Percentiles rank a stretch among this genome's conserved stretches.
phyloP scores from a whole-genome alignment of 92 coral and sea anemone genomes.

The Palythoa caribaeorum region DNA sequence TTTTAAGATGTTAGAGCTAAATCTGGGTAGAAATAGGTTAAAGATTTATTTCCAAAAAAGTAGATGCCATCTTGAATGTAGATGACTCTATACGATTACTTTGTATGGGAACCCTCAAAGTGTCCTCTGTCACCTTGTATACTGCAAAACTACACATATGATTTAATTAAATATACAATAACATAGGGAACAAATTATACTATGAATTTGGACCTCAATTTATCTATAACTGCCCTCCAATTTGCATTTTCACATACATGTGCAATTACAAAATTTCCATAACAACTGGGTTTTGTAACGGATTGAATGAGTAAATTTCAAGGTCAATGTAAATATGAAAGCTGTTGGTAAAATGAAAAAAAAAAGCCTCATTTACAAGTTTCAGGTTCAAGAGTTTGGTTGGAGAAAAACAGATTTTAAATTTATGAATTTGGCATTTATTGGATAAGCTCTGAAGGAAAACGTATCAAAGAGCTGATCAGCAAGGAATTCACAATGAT shows the following conservation, averaged over 20 bases:
- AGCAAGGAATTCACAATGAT: too few species aligned
- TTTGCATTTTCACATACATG: background rate
- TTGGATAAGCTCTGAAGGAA: too few species aligned
- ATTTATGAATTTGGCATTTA: background rate
- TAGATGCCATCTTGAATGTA: too few species aligned
- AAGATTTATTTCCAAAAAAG: too few species aligned
- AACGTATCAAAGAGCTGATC: too few species aligned
- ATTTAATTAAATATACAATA: background rate
- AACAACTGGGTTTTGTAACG: background rate
- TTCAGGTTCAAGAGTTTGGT: background rate
- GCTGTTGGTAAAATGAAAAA: background rate
- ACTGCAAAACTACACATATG: constrained; percentile 25
- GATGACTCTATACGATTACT: too few species aligned
- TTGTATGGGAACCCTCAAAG: too few species aligned
- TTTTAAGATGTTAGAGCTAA: too few species aligned
- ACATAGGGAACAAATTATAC: too few species aligned
- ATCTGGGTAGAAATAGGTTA: too few species aligned
- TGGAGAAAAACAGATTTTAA: background rate
- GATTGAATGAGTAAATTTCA: background rate
- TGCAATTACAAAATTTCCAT: too few species aligned
- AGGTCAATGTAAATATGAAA: background rate
- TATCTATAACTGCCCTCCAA: background rate
- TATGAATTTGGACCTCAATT: too few species aligned
- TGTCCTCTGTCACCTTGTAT: constrained; percentile 27
- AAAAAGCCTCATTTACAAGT: background rate